These are phyloP conservation scores for Zaprionus lachaisei DNA, from an alignment of 1,140 invertebrate species.

Conservation along the genomic window DNA sequence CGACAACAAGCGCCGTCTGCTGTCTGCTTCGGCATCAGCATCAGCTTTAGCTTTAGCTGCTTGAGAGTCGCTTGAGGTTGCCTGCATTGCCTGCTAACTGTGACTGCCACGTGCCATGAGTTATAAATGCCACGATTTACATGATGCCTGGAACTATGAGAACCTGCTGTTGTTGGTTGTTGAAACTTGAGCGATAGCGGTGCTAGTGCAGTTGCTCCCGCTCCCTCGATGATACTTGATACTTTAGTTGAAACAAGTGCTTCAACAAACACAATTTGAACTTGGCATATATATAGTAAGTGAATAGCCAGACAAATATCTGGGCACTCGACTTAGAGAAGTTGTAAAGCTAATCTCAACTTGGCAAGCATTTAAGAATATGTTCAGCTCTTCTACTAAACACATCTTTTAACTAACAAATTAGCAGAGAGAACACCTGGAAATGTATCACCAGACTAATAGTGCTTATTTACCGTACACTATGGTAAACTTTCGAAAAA, in stretches of 20 bases:
- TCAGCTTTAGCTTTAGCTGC: constrained; percentile 24
- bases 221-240: not conserved
- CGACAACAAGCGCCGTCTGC: constrained; percentile 33
- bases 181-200: not conserved
- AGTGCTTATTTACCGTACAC: not conserved
- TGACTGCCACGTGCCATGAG: constrained; percentile 26
- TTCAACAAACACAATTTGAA: not conserved
- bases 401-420: not conserved
- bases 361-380: not conserved
- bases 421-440: not conserved
- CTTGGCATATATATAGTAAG: not conserved
- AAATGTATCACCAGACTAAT: not conserved
- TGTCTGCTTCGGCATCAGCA: not conserved
- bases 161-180: not conserved
- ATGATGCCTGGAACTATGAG: constrained; percentile 10
- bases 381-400: not conserved
- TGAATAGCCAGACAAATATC: not conserved
- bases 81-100: constrained; percentile 29
- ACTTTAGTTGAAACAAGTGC: constrained; percentile 1
- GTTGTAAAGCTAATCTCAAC: not conserved
- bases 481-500: not conserved
- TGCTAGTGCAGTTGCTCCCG: not conserved
- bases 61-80: constrained; percentile 15
- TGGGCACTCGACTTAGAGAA: not conserved
- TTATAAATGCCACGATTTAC: constrained; percentile 40